A percentile compares a stretch with the other conserved stretches of the same genome.
Conservation (phyloP, 2,797 vertebrate species). For the Emydoidea blandingii region DNA sequence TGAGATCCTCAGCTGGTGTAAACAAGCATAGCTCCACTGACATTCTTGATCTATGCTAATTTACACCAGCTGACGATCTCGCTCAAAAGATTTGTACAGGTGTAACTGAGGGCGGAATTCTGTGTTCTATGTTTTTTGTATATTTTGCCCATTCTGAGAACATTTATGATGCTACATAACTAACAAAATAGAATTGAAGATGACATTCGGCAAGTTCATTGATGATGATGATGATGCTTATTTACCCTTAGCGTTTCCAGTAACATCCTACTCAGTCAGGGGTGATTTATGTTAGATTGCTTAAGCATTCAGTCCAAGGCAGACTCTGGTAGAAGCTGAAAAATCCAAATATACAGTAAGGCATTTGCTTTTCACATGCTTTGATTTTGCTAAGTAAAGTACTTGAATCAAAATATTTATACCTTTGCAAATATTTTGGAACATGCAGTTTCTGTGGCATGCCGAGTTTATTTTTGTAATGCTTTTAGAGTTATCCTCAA, state of each 20-base stretch:
- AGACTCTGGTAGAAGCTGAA: background rate
- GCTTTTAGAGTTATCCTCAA: background rate
- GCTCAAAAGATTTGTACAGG: background rate
- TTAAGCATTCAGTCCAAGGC: background rate
- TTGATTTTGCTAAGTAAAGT: conserved; percentile 5
- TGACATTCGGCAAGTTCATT: background rate
- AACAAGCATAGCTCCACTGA: background rate
- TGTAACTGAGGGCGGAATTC: background rate
- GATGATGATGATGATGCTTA: background rate
- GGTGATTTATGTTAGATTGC: background rate
- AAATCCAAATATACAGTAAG: background rate
- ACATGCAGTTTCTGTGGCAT: background rate
- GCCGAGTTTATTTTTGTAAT: background rate
- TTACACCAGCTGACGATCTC: background rate
- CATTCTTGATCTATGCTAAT: background rate
- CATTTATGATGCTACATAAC: background rate
- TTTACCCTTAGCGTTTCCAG: background rate
- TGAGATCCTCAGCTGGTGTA: background rate
- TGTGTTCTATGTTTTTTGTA: background rate
- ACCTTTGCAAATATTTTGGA: background rate
- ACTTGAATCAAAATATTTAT: accelerated
- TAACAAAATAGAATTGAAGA: background rate
- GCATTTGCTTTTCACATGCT: background rate
- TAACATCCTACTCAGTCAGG: background rate
- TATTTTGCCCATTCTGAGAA: background rate